Evolutionary conservation across 1,140 invertebrate species (phyloP).

Genomic region (Lysiphlebus fabarum): DNA sequence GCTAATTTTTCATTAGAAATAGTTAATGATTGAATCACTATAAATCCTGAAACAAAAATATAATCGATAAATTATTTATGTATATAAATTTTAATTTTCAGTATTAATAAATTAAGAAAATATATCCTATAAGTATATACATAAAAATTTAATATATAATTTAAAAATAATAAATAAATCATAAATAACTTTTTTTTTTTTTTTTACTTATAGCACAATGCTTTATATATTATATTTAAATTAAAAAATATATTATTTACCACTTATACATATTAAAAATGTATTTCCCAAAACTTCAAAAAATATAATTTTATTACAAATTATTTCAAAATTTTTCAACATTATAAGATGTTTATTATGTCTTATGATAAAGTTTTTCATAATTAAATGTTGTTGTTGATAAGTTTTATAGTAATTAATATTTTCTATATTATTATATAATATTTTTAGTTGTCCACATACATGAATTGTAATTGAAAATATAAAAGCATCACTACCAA

Average conservation of each 20-base stretch:
- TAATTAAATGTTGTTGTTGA: not conserved
- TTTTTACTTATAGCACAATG: no score
- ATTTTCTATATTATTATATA: constrained; percentile 2
- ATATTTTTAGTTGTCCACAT: constrained; percentile 24
- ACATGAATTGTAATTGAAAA: constrained; percentile 21
- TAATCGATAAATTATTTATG: no score
- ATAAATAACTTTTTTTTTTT: no score
- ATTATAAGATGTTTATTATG: constrained; percentile 22
- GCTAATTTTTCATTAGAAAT: not conserved
- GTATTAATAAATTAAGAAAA: no score
- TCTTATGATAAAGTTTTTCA: constrained; percentile 10
- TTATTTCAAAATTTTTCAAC: constrained; percentile 20
- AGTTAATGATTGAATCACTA: constrained; percentile 2
- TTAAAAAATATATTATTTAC: constrained; percentile 2
- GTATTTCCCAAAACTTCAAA: constrained; percentile 13
- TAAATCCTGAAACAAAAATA: constrained; percentile 8
- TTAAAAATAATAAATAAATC: no score
- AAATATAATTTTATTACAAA: constrained; percentile 22
- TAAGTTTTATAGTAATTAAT: not conserved
- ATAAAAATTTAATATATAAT: no score
- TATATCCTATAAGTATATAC: no score
- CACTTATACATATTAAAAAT: constrained; percentile 17
- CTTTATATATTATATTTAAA: no score
- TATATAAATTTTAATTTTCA: no score
- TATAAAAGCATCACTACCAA: constrained; percentile 22